These are phyloP conservation scores for Brachionus manjavacas DNA, from an alignment of 1,140 invertebrate species.

Conservation along the genomic window DNA sequence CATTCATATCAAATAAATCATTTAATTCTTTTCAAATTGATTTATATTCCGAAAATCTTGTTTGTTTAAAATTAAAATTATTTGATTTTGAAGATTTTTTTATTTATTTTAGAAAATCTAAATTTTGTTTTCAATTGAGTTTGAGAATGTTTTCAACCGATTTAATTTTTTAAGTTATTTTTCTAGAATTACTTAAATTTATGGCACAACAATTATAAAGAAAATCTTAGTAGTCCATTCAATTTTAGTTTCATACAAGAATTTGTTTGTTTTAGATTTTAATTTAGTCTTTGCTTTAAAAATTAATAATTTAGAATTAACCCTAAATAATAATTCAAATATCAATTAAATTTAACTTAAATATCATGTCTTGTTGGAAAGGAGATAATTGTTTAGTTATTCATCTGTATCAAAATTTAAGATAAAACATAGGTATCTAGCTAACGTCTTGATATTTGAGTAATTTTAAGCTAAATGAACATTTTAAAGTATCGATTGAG, in stretches of 20 bases:
- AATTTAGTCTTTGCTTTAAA: background rate
- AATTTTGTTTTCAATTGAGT: too few relatives aligned
- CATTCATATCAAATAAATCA: background rate
- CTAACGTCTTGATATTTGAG: background rate
- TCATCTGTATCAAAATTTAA: constrained; percentile 4
- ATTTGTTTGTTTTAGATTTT: background rate
- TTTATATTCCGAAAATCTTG: background rate
- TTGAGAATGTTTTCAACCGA: too few relatives aligned
- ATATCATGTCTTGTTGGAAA: background rate
- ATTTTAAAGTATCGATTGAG: too few relatives aligned
- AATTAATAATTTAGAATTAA: background rate
- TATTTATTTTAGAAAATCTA: too few relatives aligned
- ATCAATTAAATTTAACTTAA: background rate
- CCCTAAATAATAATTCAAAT: background rate
- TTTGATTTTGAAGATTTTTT: too few relatives aligned
- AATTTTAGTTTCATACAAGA: background rate
- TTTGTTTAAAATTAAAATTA: background rate
- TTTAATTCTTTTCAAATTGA: background rate
- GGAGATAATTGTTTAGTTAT: background rate
- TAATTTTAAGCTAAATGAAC: too few relatives aligned
- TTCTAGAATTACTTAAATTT: too few relatives aligned
- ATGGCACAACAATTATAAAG: too few relatives aligned
- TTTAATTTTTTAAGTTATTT: too few relatives aligned
- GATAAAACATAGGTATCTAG: background rate
- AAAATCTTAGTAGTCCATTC: background rate